These are phyloP conservation scores for Spodoptera exigua DNA, from an alignment of 2,888 invertebrate species.

Conservation along the genomic window DNA sequence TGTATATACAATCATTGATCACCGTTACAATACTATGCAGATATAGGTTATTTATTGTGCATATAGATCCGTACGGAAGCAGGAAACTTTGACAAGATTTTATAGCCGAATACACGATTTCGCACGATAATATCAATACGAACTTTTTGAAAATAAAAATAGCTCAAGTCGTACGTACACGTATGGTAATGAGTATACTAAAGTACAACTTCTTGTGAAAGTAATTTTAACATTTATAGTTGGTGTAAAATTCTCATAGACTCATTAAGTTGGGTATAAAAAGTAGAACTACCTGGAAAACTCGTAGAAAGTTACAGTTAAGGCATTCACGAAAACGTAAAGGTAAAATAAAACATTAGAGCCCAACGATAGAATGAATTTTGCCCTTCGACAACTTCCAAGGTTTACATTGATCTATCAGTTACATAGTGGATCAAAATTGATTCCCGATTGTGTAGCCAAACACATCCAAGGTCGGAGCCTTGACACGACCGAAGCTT, in stretches of 20 bases:
- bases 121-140: neutral
- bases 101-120: conserved; percentile 17
- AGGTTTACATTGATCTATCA: conserved; percentile 34
- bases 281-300: too few relatives aligned
- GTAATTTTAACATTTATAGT: too few relatives aligned
- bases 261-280: neutral
- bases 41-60: conserved; percentile 39
- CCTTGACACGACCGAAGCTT: conserved; percentile 73
- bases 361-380: conserved; percentile 29
- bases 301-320: neutral
- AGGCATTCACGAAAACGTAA: neutral
- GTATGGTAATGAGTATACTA: too few relatives aligned
- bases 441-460: conserved; percentile 70
- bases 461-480: conserved; percentile 69
- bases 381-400: conserved; percentile 38
- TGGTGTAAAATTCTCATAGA: too few relatives aligned
- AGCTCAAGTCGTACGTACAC: too few relatives aligned
- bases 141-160: conserved; percentile 1
- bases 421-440: conserved; percentile 58
- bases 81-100: conserved; percentile 24
- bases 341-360: conserved; percentile 10
- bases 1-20: conserved; percentile 42
- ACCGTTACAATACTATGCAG: conserved; percentile 37
- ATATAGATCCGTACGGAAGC: conserved; percentile 47
- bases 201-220: too few relatives aligned